Base-by-base conservation (phyloP, 2,888 invertebrate species). In the Sesia apiformis region DNA sequence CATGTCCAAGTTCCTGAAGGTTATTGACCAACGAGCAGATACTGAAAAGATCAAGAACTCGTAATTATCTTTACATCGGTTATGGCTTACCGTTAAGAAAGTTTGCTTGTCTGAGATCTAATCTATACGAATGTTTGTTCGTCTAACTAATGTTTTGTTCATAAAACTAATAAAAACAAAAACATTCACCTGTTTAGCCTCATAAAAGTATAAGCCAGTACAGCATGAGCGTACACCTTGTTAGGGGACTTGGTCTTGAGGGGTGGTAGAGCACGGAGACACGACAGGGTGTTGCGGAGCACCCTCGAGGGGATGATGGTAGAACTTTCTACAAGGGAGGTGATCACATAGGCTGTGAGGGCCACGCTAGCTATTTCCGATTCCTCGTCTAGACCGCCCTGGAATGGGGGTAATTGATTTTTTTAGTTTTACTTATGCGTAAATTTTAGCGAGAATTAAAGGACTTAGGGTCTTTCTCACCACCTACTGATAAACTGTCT, bases 311-410 rank as follows among this genome's bases (percentile, higher is more conserved):
- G 81, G 1, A 91, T 76, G 3, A 91, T 70, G 0, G 87, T 71
- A 5, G 91, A 78, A 5, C 92, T 90, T 66, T 94, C 93, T 3
- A 93, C 69, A 3, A 94, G 84, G 38, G 94, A 91, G 0, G 93
- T 91, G 38, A 94, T 81, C 50, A 94, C 92, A 74, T 93, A 95
- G 0, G 94, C 93, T 0, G 94, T 93, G 51, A 94, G 79, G 0
- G 92, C 93, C 0, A 93, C 90, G 41, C 91, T 91, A 4, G 91
- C 81, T n/a, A 78, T 71, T 59, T 88, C 90, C 1, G 85, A 82
- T 43, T 90, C 90, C 59, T 85, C 86, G 61, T 76, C 80, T 0
- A 91, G 78, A 4, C 91, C 91, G 3, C 92, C 92, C 91, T 92
- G 70, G 3, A 63, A 53, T 38, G 49, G n/a, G n/a, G n/a, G n/a